These are phyloP conservation scores for Holacanthella duospinosa DNA, from an alignment of 2,888 invertebrate species.

Conservation along the genomic window DNA sequence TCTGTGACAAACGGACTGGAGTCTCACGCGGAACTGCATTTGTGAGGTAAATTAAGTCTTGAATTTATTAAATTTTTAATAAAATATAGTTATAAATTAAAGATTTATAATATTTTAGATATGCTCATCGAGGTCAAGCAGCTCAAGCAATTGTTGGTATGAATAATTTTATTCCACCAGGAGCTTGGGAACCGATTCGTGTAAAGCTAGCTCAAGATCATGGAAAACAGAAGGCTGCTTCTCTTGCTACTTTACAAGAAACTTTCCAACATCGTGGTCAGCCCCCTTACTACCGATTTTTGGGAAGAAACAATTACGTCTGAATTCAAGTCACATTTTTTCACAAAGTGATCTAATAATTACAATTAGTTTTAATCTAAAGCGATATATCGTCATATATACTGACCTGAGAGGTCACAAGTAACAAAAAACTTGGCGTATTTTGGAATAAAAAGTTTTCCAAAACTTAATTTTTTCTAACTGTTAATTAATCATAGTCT, in stretches of 20 bases:
- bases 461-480: too few relatives aligned
- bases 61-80: background rate
- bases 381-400: too few relatives aligned
- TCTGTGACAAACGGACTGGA: constrained; percentile 78
- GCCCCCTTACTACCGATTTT: too few relatives aligned
- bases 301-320: too few relatives aligned
- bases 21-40: constrained; percentile 84
- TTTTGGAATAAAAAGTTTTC: too few relatives aligned
- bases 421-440: too few relatives aligned
- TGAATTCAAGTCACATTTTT: too few relatives aligned
- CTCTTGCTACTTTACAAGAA: constrained; percentile 59
- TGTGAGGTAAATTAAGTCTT: constrained; percentile 57
- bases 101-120: constrained; percentile 48
- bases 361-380: too few relatives aligned
- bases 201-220: constrained; percentile 81
- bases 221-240: constrained; percentile 67
- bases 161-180: constrained; percentile 67
- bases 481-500: too few relatives aligned
- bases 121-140: constrained; percentile 76
- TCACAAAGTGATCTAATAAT: too few relatives aligned
- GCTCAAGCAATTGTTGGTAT: constrained; percentile 76
- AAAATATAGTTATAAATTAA: background rate
- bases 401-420: too few relatives aligned
- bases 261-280: constrained; percentile 39
- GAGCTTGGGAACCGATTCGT: constrained; percentile 68